Evolutionary conservation across 2,113 vertebrate genomes (phyloP).

Genomic region (Silurus asotus): DNA sequence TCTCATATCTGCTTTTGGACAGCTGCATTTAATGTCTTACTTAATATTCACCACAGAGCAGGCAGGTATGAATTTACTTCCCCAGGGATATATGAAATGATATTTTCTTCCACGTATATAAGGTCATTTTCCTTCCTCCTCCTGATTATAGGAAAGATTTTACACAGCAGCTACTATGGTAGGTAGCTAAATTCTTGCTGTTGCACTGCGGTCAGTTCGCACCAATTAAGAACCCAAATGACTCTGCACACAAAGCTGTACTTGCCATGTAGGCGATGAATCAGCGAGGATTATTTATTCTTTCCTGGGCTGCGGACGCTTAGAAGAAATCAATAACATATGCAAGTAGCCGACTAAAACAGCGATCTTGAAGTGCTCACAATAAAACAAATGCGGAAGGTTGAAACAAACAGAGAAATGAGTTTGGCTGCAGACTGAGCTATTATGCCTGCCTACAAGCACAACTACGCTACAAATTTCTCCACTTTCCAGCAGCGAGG

Average conservation of each 20-base stretch:
- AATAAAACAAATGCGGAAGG: conserved; percentile 56
- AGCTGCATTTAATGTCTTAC: conserved; percentile 13
- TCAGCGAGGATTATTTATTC: conserved; percentile 67
- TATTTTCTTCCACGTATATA: neutral
- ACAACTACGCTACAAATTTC: conserved; percentile 6
- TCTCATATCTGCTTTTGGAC: conserved; percentile 21
- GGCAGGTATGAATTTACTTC: neutral
- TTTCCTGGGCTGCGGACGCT: conserved; percentile 57
- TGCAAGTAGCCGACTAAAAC: conserved; percentile 69
- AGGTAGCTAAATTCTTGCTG: conserved; percentile 9
- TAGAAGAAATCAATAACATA: conserved; percentile 70
- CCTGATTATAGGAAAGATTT: neutral
- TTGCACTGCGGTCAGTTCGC: conserved; percentile 19
- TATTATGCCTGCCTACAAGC: conserved; percentile 26
- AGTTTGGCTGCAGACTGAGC: conserved; percentile 36
- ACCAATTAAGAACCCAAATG: conserved; percentile 38
- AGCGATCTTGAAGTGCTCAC: conserved; percentile 60
- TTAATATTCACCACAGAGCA: conserved; percentile 15
- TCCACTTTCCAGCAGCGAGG: conserved; percentile 16
- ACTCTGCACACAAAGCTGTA: conserved; percentile 65
- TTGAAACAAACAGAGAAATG: conserved; percentile 46
- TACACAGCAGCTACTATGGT: neutral
- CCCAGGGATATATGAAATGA: neutral
- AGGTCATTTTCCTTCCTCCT: neutral
- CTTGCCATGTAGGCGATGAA: conserved; percentile 61